Evolutionary conservation across 2,797 vertebrate genomes (phyloP).

Genomic region (Sebastes goodei): DNA sequence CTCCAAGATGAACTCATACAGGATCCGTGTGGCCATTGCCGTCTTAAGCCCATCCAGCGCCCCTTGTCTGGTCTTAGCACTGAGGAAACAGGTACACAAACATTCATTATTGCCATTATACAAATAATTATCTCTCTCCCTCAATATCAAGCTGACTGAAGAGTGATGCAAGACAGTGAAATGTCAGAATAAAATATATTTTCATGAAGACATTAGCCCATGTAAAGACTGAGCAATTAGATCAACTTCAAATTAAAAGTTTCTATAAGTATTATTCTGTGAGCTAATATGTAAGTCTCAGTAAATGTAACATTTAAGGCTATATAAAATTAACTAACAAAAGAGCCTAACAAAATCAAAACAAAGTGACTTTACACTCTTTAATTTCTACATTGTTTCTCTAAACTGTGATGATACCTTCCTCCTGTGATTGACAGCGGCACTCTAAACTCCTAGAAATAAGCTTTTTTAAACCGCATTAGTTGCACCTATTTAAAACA

Average conservation of each 20-base stretch:
- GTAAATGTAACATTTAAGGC: not conserved
- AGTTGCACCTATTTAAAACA: not conserved
- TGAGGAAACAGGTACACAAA: slow-evolving; percentile 48
- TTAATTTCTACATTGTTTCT: no score
- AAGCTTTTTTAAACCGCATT: not conserved
- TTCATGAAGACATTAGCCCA: not conserved
- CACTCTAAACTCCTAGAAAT: not conserved
- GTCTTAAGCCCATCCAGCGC: slow-evolving; percentile 94
- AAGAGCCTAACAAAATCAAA: not conserved
- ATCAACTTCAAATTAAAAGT: not conserved
- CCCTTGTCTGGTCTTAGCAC: slow-evolving; percentile 94
- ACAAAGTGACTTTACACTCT: no score
- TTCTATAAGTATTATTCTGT: not conserved
- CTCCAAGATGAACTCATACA: slow-evolving; percentile 94
- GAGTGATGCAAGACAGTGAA: not conserved
- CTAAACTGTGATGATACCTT: not conserved
- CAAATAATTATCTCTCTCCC: not conserved
- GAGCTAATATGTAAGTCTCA: not conserved
- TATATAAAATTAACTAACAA: not conserved
- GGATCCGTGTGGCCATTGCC: slow-evolving; percentile 92
- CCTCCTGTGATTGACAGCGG: not conserved
- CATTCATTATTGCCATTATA: not conserved
- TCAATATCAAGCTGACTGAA: not conserved
- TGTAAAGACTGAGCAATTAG: no score
- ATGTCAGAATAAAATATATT: not conserved